These are phyloP conservation scores for Conops quadrifasciatus DNA, from an alignment of 2,888 invertebrate species.

Conservation along the genomic window DNA sequence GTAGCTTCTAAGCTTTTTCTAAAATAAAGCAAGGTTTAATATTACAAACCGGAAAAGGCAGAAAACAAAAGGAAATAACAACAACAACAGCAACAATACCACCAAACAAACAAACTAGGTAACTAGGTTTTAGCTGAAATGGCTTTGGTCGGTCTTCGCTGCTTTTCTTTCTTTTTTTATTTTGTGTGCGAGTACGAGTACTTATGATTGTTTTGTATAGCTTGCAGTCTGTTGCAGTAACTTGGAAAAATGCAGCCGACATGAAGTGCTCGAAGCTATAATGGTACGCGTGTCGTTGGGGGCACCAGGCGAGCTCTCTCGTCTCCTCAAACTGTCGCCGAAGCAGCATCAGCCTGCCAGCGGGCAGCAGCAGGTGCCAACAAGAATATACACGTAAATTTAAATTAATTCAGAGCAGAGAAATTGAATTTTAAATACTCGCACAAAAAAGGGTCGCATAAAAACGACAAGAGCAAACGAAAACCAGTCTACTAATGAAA, in stretches of 20 bases:
- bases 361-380: too few species aligned
- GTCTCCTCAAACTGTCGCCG: too few species aligned
- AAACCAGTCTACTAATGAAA: too few species aligned
- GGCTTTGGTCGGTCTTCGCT: neutral
- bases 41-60: neutral
- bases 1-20: neutral
- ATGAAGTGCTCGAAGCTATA: too few species aligned
- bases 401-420: neutral
- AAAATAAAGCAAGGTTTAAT: neutral
- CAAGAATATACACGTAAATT: neutral
- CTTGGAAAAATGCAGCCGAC: too few species aligned
- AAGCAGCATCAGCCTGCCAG: too few species aligned
- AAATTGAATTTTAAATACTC: neutral
- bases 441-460: neutral
- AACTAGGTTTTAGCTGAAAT: conserved; percentile 21
- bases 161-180: neutral
- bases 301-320: too few species aligned
- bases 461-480: too few species aligned
- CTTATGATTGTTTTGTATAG: too few species aligned
- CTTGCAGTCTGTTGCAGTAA: too few species aligned
- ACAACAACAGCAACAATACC: neutral
- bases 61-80: neutral
- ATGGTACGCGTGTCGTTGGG: too few species aligned
- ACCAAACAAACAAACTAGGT: conserved; percentile 24
- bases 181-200: neutral